Percentiles rank a stretch among this genome's conserved stretches.
Conservation (phyloP, 2,797 vertebrate species). For the Manis crassicaudata region DNA sequence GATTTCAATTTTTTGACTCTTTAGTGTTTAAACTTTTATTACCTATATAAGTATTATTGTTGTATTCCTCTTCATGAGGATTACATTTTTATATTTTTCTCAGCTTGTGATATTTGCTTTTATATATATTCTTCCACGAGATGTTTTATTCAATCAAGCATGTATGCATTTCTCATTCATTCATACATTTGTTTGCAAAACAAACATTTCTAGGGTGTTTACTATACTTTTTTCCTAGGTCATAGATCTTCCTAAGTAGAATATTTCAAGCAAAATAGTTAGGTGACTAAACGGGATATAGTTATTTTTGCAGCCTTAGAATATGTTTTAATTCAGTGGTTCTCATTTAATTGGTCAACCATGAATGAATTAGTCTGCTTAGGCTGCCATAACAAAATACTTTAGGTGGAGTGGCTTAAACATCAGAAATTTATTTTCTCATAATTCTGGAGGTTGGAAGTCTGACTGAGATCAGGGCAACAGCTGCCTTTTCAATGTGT, state of each 20-base stretch:
- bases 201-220: background rate
- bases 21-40: background rate
- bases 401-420: background rate
- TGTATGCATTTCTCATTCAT: background rate
- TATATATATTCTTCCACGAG: background rate
- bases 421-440: background rate
- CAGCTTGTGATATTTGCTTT: background rate
- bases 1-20: background rate
- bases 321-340: constrained; percentile 3
- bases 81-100: background rate
- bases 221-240: background rate
- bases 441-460: background rate
- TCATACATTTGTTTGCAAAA: background rate
- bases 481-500: background rate
- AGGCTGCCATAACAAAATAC: background rate
- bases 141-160: background rate
- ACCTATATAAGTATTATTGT: background rate
- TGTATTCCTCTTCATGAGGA: background rate
- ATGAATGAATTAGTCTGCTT: background rate
- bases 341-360: background rate
- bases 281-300: background rate
- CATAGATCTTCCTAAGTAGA: background rate
- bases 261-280: background rate
- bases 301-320: constrained; percentile 5
- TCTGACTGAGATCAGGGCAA: background rate